Base-by-base conservation (phyloP, 2,113 vertebrate species). In the Hypomesus transpacificus region DNA sequence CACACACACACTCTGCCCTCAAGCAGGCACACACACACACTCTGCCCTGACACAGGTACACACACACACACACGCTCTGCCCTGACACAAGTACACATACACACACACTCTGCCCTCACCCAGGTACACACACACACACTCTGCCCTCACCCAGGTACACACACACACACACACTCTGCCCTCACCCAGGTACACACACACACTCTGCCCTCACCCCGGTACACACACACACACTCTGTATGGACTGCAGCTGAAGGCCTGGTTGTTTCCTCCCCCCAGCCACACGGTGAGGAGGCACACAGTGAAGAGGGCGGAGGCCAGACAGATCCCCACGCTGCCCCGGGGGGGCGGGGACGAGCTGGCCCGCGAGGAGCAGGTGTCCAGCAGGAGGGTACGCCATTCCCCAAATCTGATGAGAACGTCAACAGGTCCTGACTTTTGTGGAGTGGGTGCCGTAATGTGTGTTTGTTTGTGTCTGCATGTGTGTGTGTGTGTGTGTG, bases 221-320 rank as follows among this genome's bases (percentile, higher is more conserved):
- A 46, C 39, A 13, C 39, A 46, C 39, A 46, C 39, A 46, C 39
- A 46, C 39, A 7, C 39, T 13, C 39, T 56, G 16, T 56, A 4
- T 17, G 11, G 5, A 56, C 16, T 9, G 16, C 54, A 56, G 16
- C 17, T 56, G 16, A 57, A 58, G 21, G 58, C 63, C 8, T 63
- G 26, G 18, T 65, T 2, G 34, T 14, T 22, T 4, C 9, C 9
- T 18, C 53, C 26, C 57, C 24, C 68, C 81, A 98, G 97, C 60
- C 95, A 95, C 88, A 95, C 95, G 0, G 92, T 96, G 67, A 93
- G 92, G 85, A 93, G 94, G 81, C 93, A 94, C 67, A 90, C 93
- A 14, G 90, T 92, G 59, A 87, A 89, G 67, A 85, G 87, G 66
- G 89, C 80, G 16, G 93, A 93, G 46, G 90, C 78, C 0, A 84